Conservation (phyloP, 2,888 invertebrate species). For the Rhabditoides inermis region DNA sequence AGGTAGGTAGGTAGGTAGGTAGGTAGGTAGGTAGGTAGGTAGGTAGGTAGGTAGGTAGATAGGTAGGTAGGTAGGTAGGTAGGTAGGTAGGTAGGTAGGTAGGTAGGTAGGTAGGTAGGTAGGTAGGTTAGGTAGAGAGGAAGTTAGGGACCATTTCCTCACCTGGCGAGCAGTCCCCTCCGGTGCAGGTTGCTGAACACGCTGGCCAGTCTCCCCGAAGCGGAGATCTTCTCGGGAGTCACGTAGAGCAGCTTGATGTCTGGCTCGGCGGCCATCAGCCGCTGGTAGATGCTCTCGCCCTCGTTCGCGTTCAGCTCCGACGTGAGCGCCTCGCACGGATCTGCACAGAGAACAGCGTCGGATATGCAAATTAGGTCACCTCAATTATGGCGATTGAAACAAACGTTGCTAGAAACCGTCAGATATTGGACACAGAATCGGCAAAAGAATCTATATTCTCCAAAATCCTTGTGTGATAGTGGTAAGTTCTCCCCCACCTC, state of each 20-base stretch:
- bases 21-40: too few relatives aligned
- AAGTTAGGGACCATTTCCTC: neutral
- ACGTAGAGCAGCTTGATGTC: conserved; percentile 79
- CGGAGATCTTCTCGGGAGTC: conserved; percentile 82
- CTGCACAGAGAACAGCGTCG: conserved; percentile 56
- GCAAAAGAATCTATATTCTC: too few relatives aligned
- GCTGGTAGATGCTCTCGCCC: conserved; percentile 66
- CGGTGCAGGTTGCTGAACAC: conserved; percentile 67
- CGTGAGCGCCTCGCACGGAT: conserved; percentile 78
- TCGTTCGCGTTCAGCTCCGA: conserved; percentile 66
- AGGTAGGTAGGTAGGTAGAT: too few relatives aligned
- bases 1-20: too few relatives aligned
- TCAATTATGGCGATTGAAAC: too few relatives aligned
- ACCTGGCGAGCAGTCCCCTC: conserved; percentile 57
- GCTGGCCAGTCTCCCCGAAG: conserved; percentile 68
- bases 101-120: too few relatives aligned
- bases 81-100: too few relatives aligned
- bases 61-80: too few relatives aligned
- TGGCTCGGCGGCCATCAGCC: conserved; percentile 62
- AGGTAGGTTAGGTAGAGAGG: too few relatives aligned
- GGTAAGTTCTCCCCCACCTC: conserved; percentile 18
- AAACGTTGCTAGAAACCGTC: too few relatives aligned
- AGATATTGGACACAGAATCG: too few relatives aligned
- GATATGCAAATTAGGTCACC: too few relatives aligned
- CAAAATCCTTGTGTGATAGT: neutral